Evolutionary conservation across 2,113 vertebrate genomes (phyloP).

Genomic region (Tragelaphus imberbis): DNA sequence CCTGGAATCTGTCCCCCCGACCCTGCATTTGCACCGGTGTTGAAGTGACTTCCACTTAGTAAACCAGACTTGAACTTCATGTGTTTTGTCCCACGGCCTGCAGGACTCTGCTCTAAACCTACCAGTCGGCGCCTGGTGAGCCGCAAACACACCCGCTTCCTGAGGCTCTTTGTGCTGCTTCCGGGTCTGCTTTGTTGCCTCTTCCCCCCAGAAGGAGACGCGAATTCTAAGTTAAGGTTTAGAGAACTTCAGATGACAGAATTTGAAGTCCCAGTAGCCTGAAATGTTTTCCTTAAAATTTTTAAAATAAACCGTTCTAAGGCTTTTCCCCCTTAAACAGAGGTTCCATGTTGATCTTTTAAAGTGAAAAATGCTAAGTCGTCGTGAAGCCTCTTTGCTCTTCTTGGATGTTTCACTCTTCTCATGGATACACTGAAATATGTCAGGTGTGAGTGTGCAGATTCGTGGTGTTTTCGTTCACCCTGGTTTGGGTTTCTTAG

Average conservation of each 20-base stretch:
- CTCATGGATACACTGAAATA: fast-evolving
- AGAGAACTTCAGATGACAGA: neutral
- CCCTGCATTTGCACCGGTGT: fast-evolving
- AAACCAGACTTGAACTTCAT: fast-evolving
- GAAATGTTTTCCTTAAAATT: neutral
- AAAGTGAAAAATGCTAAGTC: too few species aligned
- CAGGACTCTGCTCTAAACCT: fast-evolving
- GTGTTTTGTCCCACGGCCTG: fast-evolving
- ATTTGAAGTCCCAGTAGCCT: neutral
- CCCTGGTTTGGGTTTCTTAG: neutral
- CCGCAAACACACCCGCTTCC: fast-evolving
- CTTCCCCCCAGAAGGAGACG: fast-evolving
- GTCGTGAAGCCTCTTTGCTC: fast-evolving
- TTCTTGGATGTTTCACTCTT: neutral
- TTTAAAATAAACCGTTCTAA: neutral
- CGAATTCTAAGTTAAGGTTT: neutral
- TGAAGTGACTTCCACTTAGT: fast-evolving
- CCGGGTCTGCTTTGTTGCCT: fast-evolving
- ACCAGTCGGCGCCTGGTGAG: fast-evolving
- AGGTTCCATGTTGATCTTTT: neutral
- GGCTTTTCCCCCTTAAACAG: neutral
- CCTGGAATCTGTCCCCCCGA: fast-evolving
- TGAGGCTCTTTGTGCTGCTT: neutral
- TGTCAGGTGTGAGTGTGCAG: too few species aligned
- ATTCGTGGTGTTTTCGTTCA: fast-evolving